Base-by-base conservation (phyloP, 2,888 invertebrate species). In the Eristalinus aeneus region DNA sequence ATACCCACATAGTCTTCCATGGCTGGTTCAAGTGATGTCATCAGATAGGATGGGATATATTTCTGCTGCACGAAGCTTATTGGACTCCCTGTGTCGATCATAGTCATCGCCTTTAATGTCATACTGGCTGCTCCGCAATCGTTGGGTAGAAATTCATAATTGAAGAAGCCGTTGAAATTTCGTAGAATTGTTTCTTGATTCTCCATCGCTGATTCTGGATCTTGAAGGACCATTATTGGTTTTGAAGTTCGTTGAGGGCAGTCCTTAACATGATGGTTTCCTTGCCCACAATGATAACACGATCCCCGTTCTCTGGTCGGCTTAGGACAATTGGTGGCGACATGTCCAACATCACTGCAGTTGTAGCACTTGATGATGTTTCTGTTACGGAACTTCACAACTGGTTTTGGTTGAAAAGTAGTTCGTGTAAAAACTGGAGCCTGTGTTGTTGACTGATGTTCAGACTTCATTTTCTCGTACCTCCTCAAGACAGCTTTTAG, bases 51-150 rank as follows among this genome's bases (percentile, higher is more conserved):
- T 71, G 63, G 71, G 9, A 71, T 34, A 20, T 61, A 77, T 22
- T 54, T 58, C 23, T 54, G 56, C n/a, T 60, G 60, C 9, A 79
- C 63, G n/a, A 73, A 58, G 27, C 79, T 72, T n/a, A 76, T 65
- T 9, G 60, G 67, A 36, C 75, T 76, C 11, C 60, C 75, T n/a
- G n/a, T n/a, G n/a, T n/a, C n/a, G n/a, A n/a, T n/a, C n/a, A n/a
- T n/a, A n/a, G 67, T 53, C 27, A 27, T 31, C 16, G 27, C 67
- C 23, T 68, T 32, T 1, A 20, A 20, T 8, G 31, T 54, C 8
- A 12, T 20, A 32, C 1, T 3, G 5, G 20, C 20, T 31, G 56
- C 56, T 27, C 8, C 16, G 9, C 11, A 9, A 10, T 65, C n/a
- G n/a, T n/a, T n/a, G n/a, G n/a, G n/a, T n/a, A n/a, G n/a, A n/a